phyloP scores from a whole-genome alignment of 2,888 invertebrate genomes.

The Protophormia terraenovae region DNA sequence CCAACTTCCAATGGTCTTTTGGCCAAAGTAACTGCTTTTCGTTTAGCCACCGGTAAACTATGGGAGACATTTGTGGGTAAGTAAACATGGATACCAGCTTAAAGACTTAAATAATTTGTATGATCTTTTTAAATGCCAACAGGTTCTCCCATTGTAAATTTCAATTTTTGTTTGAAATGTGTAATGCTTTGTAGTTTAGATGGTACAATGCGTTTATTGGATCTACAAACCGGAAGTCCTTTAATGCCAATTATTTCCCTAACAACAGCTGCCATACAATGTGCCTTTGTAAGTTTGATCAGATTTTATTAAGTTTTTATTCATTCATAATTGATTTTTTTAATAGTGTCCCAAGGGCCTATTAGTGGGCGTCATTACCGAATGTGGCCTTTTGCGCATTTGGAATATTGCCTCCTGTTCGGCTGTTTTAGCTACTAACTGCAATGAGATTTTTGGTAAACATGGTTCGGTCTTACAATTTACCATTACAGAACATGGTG shows the following conservation, averaged over 20 bases:
- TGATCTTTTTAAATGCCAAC: conserved; percentile 7
- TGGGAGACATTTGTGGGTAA: conserved; percentile 88
- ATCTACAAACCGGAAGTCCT: conserved; percentile 76
- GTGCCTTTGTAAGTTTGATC: conserved; percentile 78
- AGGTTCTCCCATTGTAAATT: conserved; percentile 80
- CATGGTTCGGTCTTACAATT: conserved; percentile 83
- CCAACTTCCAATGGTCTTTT: conserved; percentile 84
- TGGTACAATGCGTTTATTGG: conserved; percentile 78
- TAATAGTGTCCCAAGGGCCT: conserved; percentile 78
- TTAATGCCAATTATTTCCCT: conserved; percentile 79
- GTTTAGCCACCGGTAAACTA: conserved; percentile 84
- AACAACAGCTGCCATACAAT: conserved; percentile 77
- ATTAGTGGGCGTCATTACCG: conserved; percentile 80
- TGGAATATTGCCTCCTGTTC: conserved; percentile 77
- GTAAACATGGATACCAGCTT: no score
- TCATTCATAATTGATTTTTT: background rate
- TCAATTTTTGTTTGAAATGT: conserved; percentile 79
- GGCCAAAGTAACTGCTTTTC: conserved; percentile 83
- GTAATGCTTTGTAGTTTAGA: conserved; percentile 80
- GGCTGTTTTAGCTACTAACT: conserved; percentile 76
- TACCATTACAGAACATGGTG: conserved; percentile 86
- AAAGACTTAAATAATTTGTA: no score
- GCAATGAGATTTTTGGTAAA: conserved; percentile 77
- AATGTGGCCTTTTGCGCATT: conserved; percentile 79
- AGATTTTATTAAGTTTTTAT: background rate